Base-by-base conservation (phyloP, 2,113 vertebrate genomes). In the Neotragus pygmaeus region DNA sequence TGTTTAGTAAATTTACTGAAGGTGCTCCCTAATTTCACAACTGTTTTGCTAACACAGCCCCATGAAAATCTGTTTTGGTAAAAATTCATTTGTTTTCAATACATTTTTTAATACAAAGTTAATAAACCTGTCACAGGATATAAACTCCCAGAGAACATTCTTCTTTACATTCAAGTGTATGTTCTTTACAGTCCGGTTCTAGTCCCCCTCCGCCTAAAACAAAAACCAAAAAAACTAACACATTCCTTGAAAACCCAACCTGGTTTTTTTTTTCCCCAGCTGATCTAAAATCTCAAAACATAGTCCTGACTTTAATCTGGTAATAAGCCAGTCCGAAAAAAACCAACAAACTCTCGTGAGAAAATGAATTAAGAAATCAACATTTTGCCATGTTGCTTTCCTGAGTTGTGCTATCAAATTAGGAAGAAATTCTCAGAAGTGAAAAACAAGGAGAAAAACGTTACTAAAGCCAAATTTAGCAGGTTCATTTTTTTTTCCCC, bases 251-350 rank as follows among this genome's bases (percentile, higher is more conserved):
- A 82, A 82, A 53, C 33, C 21, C 8, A 45, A 53, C 23, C 3
- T 28, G 19, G 13, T 30, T 62, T 30, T 0, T 60, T 6, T 64
- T n/a, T 19, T 1, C 16, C 33, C n/a, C 19, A 49, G 49, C 6
- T 85, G 66, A 94, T 90, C 36, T 75, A 88, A 81, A 91, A 92
- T 94, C 53, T 88, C 84, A 77, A 95, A 70, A 86, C 30, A 80
- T 0, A 96, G 11, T 73, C 62, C 60, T 78, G 51, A 83, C 55
- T 94, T 75, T 75, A 23, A 93, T 55, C 57, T 87, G 88, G 57
- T 33, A 84, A 78, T 47, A 62, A 64, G 49, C 28, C 27, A 73
- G 14, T 73, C 36, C 1, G 45, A 90, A 86, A n/a, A 95, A 88
- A 95, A 64, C n/a, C 77, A 19, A 70, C 16, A 73, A 36, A 60